phyloP scores from a whole-genome alignment of 1,140 invertebrate genomes.

The Leguminivora glycinivorella region DNA sequence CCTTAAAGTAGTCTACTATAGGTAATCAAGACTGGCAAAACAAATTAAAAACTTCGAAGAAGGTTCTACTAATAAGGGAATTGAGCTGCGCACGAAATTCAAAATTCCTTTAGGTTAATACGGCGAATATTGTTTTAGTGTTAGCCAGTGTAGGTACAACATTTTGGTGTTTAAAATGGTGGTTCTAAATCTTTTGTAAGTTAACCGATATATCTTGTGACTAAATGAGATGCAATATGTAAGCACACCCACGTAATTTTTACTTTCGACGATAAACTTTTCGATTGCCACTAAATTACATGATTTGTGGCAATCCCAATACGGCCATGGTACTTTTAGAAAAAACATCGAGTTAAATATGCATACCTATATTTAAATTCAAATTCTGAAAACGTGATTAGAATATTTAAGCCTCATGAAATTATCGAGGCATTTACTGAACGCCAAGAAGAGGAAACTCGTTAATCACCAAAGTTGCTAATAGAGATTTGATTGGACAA shows the following conservation, averaged over 20 bases:
- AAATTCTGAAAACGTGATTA: too few species aligned
- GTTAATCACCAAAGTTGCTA: slow-evolving; percentile 1
- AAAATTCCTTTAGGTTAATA: too few species aligned
- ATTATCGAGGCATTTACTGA: not conserved
- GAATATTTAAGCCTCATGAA: not conserved
- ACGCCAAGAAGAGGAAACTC: not conserved
- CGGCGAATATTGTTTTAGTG: too few species aligned
- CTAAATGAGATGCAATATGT: slow-evolving; percentile 6
- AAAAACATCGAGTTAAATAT: not conserved
- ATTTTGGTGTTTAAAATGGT: too few species aligned
- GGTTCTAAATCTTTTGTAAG: not conserved
- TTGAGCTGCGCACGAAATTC: too few species aligned
- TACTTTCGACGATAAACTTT: not conserved
- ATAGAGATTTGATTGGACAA: not conserved
- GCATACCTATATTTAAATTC: not conserved
- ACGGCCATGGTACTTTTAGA: not conserved
- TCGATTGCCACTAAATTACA: not conserved
- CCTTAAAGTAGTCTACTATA: too few species aligned
- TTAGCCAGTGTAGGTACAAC: too few species aligned
- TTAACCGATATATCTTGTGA: not conserved
- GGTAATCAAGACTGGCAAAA: too few species aligned
- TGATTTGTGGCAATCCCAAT: not conserved
- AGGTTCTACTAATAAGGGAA: too few species aligned
- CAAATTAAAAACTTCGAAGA: too few species aligned
- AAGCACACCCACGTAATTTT: not conserved